phyloP scores from a whole-genome alignment of 2,888 invertebrate species.

The Hyposoter dolosus region DNA sequence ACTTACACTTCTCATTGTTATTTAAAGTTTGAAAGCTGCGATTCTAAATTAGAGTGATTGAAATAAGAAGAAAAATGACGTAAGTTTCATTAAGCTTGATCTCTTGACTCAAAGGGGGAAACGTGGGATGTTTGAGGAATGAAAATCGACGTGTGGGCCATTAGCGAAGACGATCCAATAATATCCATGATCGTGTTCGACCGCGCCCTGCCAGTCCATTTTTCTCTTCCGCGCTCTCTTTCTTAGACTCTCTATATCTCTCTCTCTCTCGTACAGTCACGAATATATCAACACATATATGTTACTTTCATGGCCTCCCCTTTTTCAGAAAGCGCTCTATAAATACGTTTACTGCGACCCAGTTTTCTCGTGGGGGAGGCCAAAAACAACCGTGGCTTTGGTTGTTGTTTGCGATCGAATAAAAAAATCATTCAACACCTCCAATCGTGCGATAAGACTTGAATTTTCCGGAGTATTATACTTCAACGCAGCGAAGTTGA shows the following conservation, averaged over 20 bases:
- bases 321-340: slow-evolving; percentile 77
- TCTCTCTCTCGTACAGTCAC: slow-evolving; percentile 10
- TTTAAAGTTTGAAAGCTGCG: background rate
- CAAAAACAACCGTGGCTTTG: slow-evolving; percentile 46
- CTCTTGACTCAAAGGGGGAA: slow-evolving; percentile 21
- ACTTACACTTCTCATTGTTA: background rate
- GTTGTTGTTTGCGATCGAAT: slow-evolving; percentile 28
- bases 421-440: slow-evolving; percentile 14
- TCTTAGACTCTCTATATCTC: slow-evolving; percentile 44
- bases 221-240: slow-evolving; percentile 48
- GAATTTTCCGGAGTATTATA: background rate
- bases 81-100: slow-evolving; percentile 45
- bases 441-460: background rate
- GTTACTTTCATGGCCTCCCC: slow-evolving; percentile 70
- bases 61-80: slow-evolving; percentile 26
- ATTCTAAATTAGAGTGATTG: slow-evolving; percentile 28
- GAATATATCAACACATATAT: slow-evolving; percentile 1
- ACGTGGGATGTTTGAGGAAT: slow-evolving; percentile 55
- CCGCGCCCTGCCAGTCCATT: slow-evolving; percentile 61
- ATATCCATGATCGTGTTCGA: slow-evolving; percentile 71
- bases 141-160: slow-evolving; percentile 62
- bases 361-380: slow-evolving; percentile 73
- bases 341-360: slow-evolving; percentile 80
- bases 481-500: too few species aligned
- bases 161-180: slow-evolving; percentile 75